Base-by-base conservation (phyloP, 2,797 vertebrate genomes). In the Psittacula derbiana region DNA sequence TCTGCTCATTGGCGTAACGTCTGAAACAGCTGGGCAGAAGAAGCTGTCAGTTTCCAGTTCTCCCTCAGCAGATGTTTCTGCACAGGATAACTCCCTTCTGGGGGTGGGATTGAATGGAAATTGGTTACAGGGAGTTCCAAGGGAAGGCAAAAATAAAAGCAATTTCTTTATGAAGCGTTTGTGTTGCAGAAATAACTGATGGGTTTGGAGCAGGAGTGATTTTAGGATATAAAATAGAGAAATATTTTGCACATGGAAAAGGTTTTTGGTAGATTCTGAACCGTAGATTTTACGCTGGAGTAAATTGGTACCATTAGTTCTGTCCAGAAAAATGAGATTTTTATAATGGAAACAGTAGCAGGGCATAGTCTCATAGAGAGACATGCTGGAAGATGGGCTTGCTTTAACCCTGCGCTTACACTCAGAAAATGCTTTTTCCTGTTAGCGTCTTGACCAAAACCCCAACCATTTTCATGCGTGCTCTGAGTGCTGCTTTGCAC, bases 31-130 rank as follows among this genome's bases (percentile, higher is more conserved):
- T 36, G 40, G 28, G 43, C 17, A 52, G 79, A 66, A 88, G 64
- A 90, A 83, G 9, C n/a, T 81, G 15, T 69, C 2, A 0, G 17
- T 38, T 91, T 82, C 36, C n/a, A 69, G 2, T 40, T 80, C 75
- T 91, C 52, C 81, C 88, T 75, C 43, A 62, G 47, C 66, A 88
- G 80, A 60, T 78, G 53, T n/a, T 95, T 86, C 82, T 92, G 66
- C 28, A 33, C 69, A 49, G 50, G 36, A 38, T 73, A 76, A 89
- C 14, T 18, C 14, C 30, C 19, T 17, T 60, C 44, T 73, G 7
- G 74, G 69, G 19, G 21, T 40, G 36, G 9, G 44, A 23, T 60
- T 36, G 31, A 90, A 80, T 80, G 44, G 19, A 85, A 96, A 90
- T 90, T 75, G 72, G 31, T 81, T 86, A 38, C 3, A 49, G 52